Evolutionary conservation across 2,797 vertebrate genomes (phyloP).

Genomic region (Lepidocolaptes lacrymiger): DNA sequence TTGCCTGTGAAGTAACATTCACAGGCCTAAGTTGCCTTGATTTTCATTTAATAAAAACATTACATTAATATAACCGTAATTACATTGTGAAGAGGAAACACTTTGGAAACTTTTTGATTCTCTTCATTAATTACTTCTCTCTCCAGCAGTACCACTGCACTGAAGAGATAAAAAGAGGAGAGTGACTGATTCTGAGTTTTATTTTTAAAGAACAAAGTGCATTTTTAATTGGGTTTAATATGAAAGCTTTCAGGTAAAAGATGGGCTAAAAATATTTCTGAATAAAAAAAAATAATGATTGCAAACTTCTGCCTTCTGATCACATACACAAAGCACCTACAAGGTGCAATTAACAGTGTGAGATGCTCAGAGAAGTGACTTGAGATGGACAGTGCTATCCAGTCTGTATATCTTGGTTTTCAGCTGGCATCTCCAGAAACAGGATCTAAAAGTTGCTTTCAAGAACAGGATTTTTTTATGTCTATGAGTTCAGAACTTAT

Average conservation of each 20-base stretch:
- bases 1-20: slow-evolving; percentile 12
- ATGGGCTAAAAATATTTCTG: background rate
- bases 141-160: background rate
- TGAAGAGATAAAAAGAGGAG: slow-evolving; percentile 8
- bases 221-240: background rate
- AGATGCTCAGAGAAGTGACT: background rate
- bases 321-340: background rate
- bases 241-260: background rate
- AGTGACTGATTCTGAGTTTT: background rate
- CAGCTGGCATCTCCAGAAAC: background rate
- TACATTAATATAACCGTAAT: slow-evolving; percentile 42
- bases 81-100: slow-evolving; percentile 46
- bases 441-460: background rate
- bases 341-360: background rate
- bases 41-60: slow-evolving; percentile 57
- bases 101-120: slow-evolving; percentile 22
- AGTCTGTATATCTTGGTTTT: background rate
- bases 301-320: background rate
- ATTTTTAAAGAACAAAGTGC: background rate
- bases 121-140: slow-evolving; percentile 40
- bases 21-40: slow-evolving; percentile 20
- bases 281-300: background rate
- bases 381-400: background rate
- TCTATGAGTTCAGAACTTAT: background rate
- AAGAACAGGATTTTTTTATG: background rate